Percentiles rank a stretch among this genome's conserved stretches.
Evolutionary conservation across 2,888 invertebrate genomes (phyloP).

Genomic region (Eubasilissa splendida): DNA sequence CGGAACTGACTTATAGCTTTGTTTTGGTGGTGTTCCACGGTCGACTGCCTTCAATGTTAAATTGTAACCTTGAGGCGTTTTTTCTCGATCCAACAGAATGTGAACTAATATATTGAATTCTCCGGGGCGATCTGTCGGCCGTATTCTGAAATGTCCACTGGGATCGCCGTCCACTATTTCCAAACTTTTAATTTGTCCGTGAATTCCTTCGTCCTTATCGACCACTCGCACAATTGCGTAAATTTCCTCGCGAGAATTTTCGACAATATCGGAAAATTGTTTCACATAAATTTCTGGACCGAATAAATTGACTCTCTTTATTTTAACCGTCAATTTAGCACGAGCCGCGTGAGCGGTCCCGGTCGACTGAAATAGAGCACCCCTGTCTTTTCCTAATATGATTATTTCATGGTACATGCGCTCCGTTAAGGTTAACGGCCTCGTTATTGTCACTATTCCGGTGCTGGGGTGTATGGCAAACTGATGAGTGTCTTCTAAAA

Average conservation of each 20-base stretch:
- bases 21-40: conserved; percentile 84
- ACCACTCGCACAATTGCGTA: conserved; percentile 91
- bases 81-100: conserved; percentile 83
- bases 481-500: conserved; percentile 84
- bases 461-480: conserved; percentile 96
- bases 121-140: conserved; percentile 73
- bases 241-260: conserved; percentile 86
- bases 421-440: conserved; percentile 82
- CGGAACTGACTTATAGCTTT: conserved; percentile 85
- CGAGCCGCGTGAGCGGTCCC: conserved; percentile 77
- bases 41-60: conserved; percentile 90
- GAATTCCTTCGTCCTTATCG: conserved; percentile 87
- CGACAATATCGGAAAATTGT: conserved; percentile 84
- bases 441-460: conserved; percentile 88
- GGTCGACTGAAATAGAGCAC: conserved; percentile 72
- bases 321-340: conserved; percentile 83
- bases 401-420: conserved; percentile 81
- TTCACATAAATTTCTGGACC: conserved; percentile 88
- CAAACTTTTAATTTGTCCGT: conserved; percentile 86
- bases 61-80: conserved; percentile 87
- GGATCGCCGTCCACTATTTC: conserved; percentile 93
- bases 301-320: conserved; percentile 88
- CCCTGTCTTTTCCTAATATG: conserved; percentile 89
- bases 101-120: conserved; percentile 88
- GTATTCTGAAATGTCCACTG: conserved; percentile 88